Conservation (phyloP, 2,113 vertebrate genomes). For the Sapajus apella region DNA sequence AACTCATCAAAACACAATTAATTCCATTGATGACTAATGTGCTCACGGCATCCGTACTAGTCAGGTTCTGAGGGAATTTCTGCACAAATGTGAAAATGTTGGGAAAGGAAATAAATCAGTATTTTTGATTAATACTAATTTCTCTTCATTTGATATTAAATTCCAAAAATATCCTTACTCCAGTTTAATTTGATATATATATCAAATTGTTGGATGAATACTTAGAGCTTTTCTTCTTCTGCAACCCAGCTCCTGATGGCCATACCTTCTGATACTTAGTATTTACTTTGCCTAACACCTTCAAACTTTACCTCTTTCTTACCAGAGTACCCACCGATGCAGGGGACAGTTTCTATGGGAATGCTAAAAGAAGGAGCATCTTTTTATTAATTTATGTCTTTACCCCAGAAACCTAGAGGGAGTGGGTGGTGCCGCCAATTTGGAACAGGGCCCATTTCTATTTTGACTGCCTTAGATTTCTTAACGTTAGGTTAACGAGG, state of each 20-base stretch:
- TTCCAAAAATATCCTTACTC: conserved; percentile 55
- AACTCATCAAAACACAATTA: neutral
- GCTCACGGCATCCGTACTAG: neutral
- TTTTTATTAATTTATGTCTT: conserved; percentile 22
- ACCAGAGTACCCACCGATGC: neutral
- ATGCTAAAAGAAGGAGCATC: neutral
- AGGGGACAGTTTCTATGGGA: neutral
- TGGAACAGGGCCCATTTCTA: neutral
- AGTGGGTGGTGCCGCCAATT: neutral
- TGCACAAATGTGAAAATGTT: neutral
- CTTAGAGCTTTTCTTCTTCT: neutral
- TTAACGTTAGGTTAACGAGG: conserved; percentile 59
- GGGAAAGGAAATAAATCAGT: neutral
- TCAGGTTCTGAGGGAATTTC: neutral
- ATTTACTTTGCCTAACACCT: neutral
- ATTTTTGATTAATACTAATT: neutral
- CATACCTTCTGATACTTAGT: neutral
- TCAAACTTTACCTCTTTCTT: neutral
- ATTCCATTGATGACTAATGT: neutral
- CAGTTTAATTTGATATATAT: conserved; percentile 49
- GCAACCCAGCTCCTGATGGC: neutral
- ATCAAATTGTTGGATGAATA: neutral
- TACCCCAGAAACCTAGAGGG: neutral
- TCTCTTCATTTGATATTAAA: conserved; percentile 55
- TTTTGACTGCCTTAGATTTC: conserved; percentile 34